Evolutionary conservation across 2,888 invertebrate genomes (phyloP).

Genomic region (Lasioglossum leucozonium): DNA sequence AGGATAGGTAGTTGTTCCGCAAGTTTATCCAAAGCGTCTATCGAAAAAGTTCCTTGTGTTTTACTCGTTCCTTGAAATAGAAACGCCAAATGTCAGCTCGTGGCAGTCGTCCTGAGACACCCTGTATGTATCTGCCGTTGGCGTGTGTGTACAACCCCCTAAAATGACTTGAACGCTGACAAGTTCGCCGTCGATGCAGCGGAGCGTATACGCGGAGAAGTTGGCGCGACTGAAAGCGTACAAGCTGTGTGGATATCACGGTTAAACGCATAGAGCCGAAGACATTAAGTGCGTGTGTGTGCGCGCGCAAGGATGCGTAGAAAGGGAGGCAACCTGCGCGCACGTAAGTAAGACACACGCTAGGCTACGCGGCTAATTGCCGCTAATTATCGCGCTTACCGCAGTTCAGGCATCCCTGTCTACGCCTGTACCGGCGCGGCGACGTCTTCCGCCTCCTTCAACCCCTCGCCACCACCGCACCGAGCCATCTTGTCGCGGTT

Average conservation of each 20-base stretch:
- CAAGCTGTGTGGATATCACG: neutral
- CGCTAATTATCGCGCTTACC: slow-evolving; percentile 83
- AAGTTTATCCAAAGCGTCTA: too few species aligned
- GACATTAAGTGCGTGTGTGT: slow-evolving; percentile 51
- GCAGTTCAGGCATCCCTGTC: slow-evolving; percentile 71
- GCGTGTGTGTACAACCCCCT: neutral
- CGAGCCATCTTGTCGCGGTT: slow-evolving; percentile 26
- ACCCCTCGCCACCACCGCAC: slow-evolving; percentile 16
- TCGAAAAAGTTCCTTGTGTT: too few species aligned
- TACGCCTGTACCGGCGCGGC: slow-evolving; percentile 21
- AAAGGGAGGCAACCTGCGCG: slow-evolving; percentile 49
- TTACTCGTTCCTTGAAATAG: too few species aligned
- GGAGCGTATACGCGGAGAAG: slow-evolving; percentile 13
- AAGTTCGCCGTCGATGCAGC: neutral
- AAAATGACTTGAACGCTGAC: neutral
- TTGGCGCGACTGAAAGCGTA: neutral
- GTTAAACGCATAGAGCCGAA: slow-evolving; percentile 32
- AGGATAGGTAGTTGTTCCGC: too few species aligned
- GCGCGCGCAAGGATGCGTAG: slow-evolving; percentile 62
- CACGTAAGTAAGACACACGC: slow-evolving; percentile 74
- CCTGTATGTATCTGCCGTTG: neutral
- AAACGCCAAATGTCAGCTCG: neutral
- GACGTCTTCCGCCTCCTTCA: slow-evolving; percentile 27
- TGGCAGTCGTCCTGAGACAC: neutral
- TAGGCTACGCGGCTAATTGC: slow-evolving; percentile 81